Evolutionary conservation across 2,113 vertebrate genomes (phyloP).

Genomic region (Emydocephalus ijimae): DNA sequence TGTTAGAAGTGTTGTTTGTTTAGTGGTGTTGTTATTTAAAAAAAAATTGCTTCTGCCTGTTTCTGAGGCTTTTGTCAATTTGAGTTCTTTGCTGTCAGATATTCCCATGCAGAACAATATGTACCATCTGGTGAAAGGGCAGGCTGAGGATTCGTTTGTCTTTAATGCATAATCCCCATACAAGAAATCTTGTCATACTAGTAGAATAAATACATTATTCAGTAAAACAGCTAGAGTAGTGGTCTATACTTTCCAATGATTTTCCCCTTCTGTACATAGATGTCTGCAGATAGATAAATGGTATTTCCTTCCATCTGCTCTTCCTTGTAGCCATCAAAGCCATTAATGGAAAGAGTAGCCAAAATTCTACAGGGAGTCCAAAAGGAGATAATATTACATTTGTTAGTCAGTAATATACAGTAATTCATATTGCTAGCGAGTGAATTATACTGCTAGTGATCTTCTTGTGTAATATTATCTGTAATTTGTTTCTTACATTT

Average conservation of each 20-base stretch:
- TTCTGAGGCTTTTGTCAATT: constrained; percentile 18
- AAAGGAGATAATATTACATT: not conserved
- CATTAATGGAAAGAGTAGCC: not conserved
- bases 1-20: not conserved
- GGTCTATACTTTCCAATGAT: not conserved
- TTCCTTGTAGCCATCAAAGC: not conserved
- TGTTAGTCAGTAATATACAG: not conserved
- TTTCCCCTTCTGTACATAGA: not conserved
- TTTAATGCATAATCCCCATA: not conserved
- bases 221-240: not conserved
- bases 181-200: not conserved
- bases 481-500: not conserved
- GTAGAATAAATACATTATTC: constrained; percentile 8
- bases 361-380: not conserved
- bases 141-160: not conserved
- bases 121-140: not conserved
- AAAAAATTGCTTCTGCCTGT: not conserved
- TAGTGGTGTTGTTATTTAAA: not conserved
- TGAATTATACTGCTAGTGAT: not conserved
- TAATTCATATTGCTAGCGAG: not conserved
- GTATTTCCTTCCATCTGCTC: not conserved
- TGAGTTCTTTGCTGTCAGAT: not conserved
- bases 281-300: not conserved
- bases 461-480: not conserved
- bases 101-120: constrained; percentile 4